These are phyloP conservation scores for Phaethon lepturus DNA, from an alignment of 2,113 vertebrate genomes.

Conservation along the genomic window DNA sequence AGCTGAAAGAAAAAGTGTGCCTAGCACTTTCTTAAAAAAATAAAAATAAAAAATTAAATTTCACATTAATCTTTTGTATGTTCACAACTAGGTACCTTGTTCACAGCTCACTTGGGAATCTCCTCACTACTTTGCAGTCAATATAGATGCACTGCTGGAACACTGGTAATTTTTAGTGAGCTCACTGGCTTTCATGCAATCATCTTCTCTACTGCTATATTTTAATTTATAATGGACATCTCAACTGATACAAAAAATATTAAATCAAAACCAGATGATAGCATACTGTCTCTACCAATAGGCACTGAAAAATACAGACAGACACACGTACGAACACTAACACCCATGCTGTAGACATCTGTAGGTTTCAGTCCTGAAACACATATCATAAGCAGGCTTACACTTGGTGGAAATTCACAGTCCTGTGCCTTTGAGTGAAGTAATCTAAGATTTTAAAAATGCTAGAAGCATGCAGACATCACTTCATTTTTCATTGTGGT, in stretches of 20 bases:
- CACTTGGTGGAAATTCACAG: not conserved
- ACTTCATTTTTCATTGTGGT: not conserved
- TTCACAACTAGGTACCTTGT: not conserved
- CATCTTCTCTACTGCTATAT: not conserved
- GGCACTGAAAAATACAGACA: not conserved
- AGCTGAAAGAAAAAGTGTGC: not conserved
- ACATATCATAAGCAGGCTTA: not conserved
- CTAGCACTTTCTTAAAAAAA: not conserved
- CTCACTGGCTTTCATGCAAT: not conserved
- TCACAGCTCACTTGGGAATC: not conserved
- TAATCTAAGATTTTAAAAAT: not conserved
- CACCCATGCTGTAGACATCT: not conserved
- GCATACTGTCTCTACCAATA: not conserved
- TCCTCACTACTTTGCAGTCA: not conserved
- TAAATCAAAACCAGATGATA: not conserved
- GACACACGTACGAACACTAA: rapidly evolving
- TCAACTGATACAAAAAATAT: not conserved
- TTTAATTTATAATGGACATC: not conserved
- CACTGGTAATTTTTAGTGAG: not conserved
- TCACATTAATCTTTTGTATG: not conserved
- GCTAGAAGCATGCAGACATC: not conserved
- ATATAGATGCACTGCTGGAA: not conserved
- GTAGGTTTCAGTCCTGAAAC: not conserved
- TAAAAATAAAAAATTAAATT: not conserved
- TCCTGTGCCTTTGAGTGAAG: not conserved